Percentiles rank a stretch among this genome's conserved stretches.
phyloP scores from a whole-genome alignment of 2,888 invertebrate genomes.

The Galerucella calmariensis region DNA sequence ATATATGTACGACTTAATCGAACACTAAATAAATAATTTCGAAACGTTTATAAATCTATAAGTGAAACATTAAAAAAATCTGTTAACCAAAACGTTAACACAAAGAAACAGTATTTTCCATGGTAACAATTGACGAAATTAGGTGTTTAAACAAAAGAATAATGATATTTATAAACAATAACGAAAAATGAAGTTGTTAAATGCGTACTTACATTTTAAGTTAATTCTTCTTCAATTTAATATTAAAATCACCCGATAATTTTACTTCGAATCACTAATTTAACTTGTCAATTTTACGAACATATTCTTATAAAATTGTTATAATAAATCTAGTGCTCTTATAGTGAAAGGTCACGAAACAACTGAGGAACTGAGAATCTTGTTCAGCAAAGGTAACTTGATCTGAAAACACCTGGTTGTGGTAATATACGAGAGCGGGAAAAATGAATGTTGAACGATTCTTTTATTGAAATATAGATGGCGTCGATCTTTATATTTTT shows the following conservation, averaged over 20 bases:
- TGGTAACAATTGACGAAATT: background rate
- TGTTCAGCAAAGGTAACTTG: conserved; percentile 61
- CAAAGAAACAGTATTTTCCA: conserved; percentile 10
- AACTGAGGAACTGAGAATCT: conserved; percentile 58
- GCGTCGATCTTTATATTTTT: background rate
- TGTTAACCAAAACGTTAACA: background rate
- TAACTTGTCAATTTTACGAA: conserved; percentile 28
- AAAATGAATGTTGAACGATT: conserved; percentile 43
- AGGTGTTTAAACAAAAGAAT: conserved; percentile 18
- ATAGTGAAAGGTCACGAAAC: conserved; percentile 60
- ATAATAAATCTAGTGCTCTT: conserved; percentile 44
- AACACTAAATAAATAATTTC: background rate
- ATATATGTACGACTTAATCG: conserved; percentile 7
- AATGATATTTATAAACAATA: conserved; percentile 10
- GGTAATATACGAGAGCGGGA: conserved; percentile 50
- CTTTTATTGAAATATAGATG: background rate
- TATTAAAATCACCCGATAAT: conserved; percentile 21
- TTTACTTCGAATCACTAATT: conserved; percentile 19
- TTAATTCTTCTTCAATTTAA: background rate
- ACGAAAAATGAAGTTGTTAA: background rate
- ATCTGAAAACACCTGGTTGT: conserved; percentile 57
- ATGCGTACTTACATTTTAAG: conserved; percentile 23
- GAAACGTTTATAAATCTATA: conserved; percentile 4
- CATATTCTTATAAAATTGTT: conserved; percentile 42
- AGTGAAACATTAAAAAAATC: conserved; percentile 6